Evolutionary conservation across 2,888 invertebrate genomes (phyloP), one percentile per base, ranked within the genome.

Genomic region (Thymelicus lineola): DNA sequence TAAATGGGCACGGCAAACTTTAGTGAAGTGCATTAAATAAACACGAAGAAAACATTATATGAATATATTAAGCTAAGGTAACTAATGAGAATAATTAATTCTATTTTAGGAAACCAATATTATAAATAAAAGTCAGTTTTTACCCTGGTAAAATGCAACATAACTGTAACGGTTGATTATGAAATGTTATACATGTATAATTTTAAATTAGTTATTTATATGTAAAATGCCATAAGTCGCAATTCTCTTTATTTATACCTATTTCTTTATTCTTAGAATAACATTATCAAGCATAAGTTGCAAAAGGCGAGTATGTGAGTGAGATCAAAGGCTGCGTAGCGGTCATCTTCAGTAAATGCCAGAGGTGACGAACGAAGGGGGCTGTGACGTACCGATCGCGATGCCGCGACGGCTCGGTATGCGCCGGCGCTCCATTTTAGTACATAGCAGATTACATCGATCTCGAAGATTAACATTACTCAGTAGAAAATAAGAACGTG

Each of bases 271-370:
- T 48, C 61, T 83, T 77, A 80, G 81, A 79, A 77, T 77, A 83
- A 85, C 85, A 84, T 86, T 87, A 88, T 87, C 82, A 86, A 79
- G 84, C 84, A 87, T 88, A 86, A 88, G 87, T 88, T 87, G 83
- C 88, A 86, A 84, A 81, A 86, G 86, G 81, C 78, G 79, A 75
- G 78, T 79, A 80, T 81, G 79, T 76, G 79, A 83, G 82, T 81
- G 82, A 88, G 89, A 90, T 90, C 87, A 91, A 86, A 89, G 87
- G 85, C 86, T 87, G 78, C 80, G 83, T 83, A 86, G 83, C 85
- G 87, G 89, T 86, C 89, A 87, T 91, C 89, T 86, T 82, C 83
- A 78, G 75, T 73, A 73, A 89, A 91, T 91, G 89, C 82, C 90
- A 89, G 80, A 86, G 90, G 89, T 91, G 84, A 53, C 17, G 53